Evolutionary conservation across 2,888 invertebrate genomes (phyloP).

Genomic region (Eurytoma adleriae): DNA sequence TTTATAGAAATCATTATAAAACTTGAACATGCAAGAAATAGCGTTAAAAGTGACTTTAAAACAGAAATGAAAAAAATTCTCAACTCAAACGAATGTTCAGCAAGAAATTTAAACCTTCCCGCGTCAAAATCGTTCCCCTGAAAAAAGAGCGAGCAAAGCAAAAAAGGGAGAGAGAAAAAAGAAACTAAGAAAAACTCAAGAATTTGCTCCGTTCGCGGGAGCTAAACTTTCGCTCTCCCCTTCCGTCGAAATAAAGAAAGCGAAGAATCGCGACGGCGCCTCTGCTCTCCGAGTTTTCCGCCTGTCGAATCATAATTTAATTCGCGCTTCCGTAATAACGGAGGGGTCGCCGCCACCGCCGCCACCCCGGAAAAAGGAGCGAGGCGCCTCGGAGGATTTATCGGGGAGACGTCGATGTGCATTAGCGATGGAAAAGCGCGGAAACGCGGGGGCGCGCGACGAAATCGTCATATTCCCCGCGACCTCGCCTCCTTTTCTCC

Average conservation of each 20-base stretch:
- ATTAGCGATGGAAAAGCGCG: constrained; percentile 13
- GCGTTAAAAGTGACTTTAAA: too few relatives aligned
- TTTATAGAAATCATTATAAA: too few relatives aligned
- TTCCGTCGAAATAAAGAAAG: not conserved
- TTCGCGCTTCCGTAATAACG: constrained; percentile 62
- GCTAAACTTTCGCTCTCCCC: not conserved
- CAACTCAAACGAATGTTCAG: too few relatives aligned
- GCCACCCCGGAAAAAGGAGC: constrained; percentile 66
- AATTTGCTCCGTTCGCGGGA: too few relatives aligned
- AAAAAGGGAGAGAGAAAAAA: too few relatives aligned
- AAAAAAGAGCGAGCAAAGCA: too few relatives aligned
- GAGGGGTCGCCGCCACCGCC: constrained; percentile 55
- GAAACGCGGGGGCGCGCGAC: not conserved
- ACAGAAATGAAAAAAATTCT: too few relatives aligned
- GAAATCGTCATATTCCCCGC: not conserved
- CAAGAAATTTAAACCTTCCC: too few relatives aligned
- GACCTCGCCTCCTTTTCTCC: too few relatives aligned
- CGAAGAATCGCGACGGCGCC: not conserved
- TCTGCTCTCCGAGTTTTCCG: constrained; percentile 53
- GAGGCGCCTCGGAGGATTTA: constrained; percentile 9
- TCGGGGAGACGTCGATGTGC: constrained; percentile 18
- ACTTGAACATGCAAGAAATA: too few relatives aligned
- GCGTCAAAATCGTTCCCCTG: too few relatives aligned
- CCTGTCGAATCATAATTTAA: constrained; percentile 65
- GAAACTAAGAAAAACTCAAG: too few relatives aligned